Evolutionary conservation across 2,797 vertebrate genomes (phyloP), one percentile per base, ranked within the genome.

Genomic region (Varecia variegata): DNA sequence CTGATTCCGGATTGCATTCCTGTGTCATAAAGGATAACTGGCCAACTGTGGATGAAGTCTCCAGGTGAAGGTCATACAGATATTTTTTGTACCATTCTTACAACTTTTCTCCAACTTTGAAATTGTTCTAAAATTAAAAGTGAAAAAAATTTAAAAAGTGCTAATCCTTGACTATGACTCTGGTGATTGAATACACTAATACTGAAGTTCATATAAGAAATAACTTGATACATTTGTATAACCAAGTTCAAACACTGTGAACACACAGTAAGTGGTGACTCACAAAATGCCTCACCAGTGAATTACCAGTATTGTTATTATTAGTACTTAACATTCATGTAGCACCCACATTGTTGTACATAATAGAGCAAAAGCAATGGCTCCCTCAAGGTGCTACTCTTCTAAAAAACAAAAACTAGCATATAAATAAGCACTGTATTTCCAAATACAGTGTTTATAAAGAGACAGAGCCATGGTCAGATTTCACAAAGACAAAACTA

Each of bases 121-220:
- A 91, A 94, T 27, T 93, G 30, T 91, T 91, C 38, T 38, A 88
- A 88, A 85, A 68, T 86, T 58, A 76, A 92, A 97, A 90, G 80
- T 86, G n/a, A 38, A 71, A 71, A 73, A 38, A 83, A 52, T 40
- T 79, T 20, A 21, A 38, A 58, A 85, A 60, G 18, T 93, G 14
- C 9, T 76, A 45, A 47, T 88, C 67, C n/a, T 71, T 79, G 25
- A 93, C 54, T 40, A 56, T 83, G 65, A 87, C 30, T 67, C 67
- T 40, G 60, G 67, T 47, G 71, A 56, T n/a, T 43, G 10, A 73
- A 73, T 62, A 74, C 60, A 43, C 40, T 91, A 68, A 45, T 23
- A 88, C 77, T 74, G 32, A 85, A 88, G 56, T 38, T 92, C 74
- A 87, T 60, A 7, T 47, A 91, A 86, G 79, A 96, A 95, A 76